Evolutionary conservation across 2,797 vertebrate genomes (phyloP), one percentile per base, ranked within the genome.

Genomic region (Hemitrygon akajei): DNA sequence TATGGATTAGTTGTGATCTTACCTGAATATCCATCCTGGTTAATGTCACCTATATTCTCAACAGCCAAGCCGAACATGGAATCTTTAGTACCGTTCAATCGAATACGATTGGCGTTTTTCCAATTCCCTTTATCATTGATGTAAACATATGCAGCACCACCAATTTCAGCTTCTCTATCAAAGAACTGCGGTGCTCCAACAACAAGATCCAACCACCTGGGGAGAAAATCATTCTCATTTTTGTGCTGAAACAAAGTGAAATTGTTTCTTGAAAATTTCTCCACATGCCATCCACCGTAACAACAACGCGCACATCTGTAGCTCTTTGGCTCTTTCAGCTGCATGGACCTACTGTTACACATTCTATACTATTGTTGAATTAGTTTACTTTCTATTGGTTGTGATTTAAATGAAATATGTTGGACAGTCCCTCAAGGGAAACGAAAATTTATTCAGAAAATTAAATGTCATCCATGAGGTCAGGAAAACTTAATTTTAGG

Each of bases 1-100:
- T 76, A 69, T 66, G 30, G 27, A 30, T 7, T 37, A 79, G 93
- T 30, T 66, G 22, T 30, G n/a, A 93, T 75, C 95, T 96, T 95
- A 99, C 99, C 99, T 96, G 97, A 95, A 94, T 97, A 99, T 3
- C 97, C 98, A 2, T 99, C 99, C 95, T 97, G 97, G 96, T 99
- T 99, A 94, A 99, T 16, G 94, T 99, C 98, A 7, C 98, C 98
- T 1, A 98, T 96, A 93, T 98, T 98, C 95, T 98, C 97, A 94
- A 99, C 99, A 0, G 98, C 97, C 94, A 99, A 96, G 71, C 99
- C 99, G 94, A 99, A 99, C 99, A 99, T 99, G 0, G 99, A 99
- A 95, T 98, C 97, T 81, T 97, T 97, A 94, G 97, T 97, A 94
- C 99, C 99, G 0, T 98, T 97, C 0, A 99, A 96, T 94, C 98